phyloP scores from a whole-genome alignment of 2,113 vertebrate genomes.

The Hyperopisus bebe region DNA sequence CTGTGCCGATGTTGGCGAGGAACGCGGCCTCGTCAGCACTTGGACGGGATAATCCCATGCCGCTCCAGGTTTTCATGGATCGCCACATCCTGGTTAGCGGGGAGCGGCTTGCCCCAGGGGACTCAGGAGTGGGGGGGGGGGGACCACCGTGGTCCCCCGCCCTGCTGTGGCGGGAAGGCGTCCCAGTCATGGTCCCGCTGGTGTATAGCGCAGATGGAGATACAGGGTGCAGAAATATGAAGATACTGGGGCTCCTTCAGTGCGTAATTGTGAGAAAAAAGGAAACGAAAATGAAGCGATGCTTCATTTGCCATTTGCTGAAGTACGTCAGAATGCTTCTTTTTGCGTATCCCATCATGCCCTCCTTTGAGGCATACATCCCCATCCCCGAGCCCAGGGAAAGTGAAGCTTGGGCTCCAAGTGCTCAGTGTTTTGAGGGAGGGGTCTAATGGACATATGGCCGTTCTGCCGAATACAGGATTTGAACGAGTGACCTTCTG shows the following conservation, averaged over 20 bases:
- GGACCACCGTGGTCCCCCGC: conserved; percentile 53
- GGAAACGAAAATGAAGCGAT: neutral
- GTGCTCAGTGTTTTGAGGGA: neutral
- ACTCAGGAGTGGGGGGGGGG: conserved; percentile 29
- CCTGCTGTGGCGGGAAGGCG: conserved; percentile 68
- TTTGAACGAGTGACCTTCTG: neutral
- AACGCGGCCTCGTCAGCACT: neutral
- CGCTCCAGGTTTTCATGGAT: conserved; percentile 13
- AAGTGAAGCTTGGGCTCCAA: neutral
- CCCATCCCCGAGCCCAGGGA: neutral
- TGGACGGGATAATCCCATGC: neutral
- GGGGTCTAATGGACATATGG: neutral
- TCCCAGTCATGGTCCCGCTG: conserved; percentile 39
- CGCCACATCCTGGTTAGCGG: conserved; percentile 44
- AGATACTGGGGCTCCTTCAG: neutral
- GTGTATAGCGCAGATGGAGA: neutral
- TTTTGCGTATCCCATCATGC: neutral
- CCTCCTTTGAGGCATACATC: neutral
- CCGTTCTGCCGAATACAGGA: neutral
- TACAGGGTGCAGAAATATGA: neutral
- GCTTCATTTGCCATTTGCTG: neutral
- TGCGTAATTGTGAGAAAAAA: neutral
- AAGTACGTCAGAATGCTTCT: neutral
- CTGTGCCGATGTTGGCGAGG: neutral
- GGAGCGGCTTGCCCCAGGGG: conserved; percentile 46